Evolutionary conservation across 2,888 invertebrate species (phyloP), one percentile per base, ranked within the genome.

Genomic region (Drosophila histrio): DNA sequence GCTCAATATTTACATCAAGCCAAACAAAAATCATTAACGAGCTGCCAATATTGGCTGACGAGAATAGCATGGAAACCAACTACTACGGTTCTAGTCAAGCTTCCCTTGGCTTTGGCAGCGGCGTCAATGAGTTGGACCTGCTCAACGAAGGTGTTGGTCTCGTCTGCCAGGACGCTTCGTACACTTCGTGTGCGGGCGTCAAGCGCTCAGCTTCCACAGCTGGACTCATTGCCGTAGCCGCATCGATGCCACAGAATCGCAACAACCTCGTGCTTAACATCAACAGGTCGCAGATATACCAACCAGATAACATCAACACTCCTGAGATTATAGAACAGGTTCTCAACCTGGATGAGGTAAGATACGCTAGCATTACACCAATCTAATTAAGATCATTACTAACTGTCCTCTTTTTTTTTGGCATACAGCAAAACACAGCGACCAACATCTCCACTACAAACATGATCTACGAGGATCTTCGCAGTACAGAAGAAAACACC

Each of bases 171-270:
- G 38, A 47, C 3, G 49, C 13, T 3, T 26, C 49, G 44, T 34
- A 56, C 49, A 41, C 34, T 13, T 19, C 17, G 13, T 46, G 62
- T 32, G 8, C 30, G 46, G 70, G 68, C 17, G 24, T 67, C 6
- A 87, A 87, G 47, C 88, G 88, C 19, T 49, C 79, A 6, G 79
- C 82, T 13, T 30, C 77, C 7, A 24, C 53, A 19, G 56, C 66
- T 36, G 44, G 28, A 36, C 52, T 46, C 3, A 22, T 39, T 15
- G 26, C 61, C 11, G 34, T 41, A 5, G 36, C 15, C 21, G 67
- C 81, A 28, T 38, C 69, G 19, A 71, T 85, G 65, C 50, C 72
- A n/a, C 66, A 69, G 28, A 89, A 90, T 44, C 89, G 88, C 21
- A 47, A 34, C 7, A 81, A 77, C 15, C 60, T 88, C 21, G 26